Conservation (phyloP, 64 coral and sea anemone genomes). For the Platygyra sinensis region DNA sequence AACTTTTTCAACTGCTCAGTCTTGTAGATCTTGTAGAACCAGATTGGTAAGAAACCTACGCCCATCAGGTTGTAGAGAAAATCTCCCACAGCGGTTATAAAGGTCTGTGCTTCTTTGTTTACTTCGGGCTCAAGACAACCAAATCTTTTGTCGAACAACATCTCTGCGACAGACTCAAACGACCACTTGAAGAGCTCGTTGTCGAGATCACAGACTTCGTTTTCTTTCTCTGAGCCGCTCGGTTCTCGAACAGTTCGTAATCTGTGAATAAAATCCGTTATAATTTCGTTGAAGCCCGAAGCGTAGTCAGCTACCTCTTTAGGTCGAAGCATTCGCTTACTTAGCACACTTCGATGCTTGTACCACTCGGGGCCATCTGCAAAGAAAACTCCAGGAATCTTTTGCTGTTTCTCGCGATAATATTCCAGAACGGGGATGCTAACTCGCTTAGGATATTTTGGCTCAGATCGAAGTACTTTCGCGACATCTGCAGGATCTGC, state of each 20-base stretch:
- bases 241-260: conserved; percentile 3
- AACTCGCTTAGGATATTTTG: conserved; percentile 67
- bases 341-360: conserved; percentile 52
- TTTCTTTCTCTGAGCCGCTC: not conserved
- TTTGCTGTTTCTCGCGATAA: conserved; percentile 50
- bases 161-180: conserved; percentile 67
- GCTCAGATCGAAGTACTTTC: conserved; percentile 47
- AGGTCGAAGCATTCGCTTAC: conserved; percentile 67
- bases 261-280: conserved; percentile 28
- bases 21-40: conserved; percentile 67
- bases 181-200: conserved; percentile 76
- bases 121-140: conserved; percentile 27
- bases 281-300: conserved; percentile 53
- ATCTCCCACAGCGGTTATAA: conserved; percentile 50
- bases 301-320: conserved; percentile 63
- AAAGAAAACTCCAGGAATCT: conserved; percentile 61
- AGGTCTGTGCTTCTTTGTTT: conserved; percentile 43
- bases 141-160: conserved; percentile 73
- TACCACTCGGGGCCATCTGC: conserved; percentile 59
- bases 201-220: conserved; percentile 56
- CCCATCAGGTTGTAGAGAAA: not conserved
- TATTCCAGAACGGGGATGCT: conserved; percentile 34
- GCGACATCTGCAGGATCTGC: conserved; percentile 44
- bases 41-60: conserved; percentile 13
- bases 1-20: conserved; percentile 50